Base-by-base conservation (phyloP, 2,797 vertebrate species). In the Alcedo atthis region DNA sequence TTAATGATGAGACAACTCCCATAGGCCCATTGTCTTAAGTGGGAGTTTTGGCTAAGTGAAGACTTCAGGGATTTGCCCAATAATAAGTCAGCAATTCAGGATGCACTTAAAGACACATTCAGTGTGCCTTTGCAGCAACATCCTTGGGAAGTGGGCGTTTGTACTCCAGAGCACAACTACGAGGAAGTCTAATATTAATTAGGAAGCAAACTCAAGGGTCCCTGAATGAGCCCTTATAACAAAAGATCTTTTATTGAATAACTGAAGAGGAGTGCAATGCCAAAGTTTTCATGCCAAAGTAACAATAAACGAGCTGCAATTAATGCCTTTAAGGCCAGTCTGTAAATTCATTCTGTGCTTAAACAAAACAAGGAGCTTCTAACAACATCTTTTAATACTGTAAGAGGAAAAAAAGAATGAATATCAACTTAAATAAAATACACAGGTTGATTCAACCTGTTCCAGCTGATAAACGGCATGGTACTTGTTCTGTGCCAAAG, bases 401-500 rank as follows among this genome's bases (percentile, higher is more conserved):
- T 33, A 49, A 53, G n/a, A 51, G 35, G 43, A n/a, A 61, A 22
- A 43, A 59, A 68, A 57, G 26, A 53, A 51, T 12, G 10, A 32
- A 30, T 40, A 37, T 62, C 53, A 76, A 76, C 74, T 73, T 71
- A 82, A 87, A 94, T 81, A 80, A 68, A 91, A 95, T 90, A 85
- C 90, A 81, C 88, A 96, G 94, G 96, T 97, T 90, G 90, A 88
- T 70, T 93, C 84, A 83, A 96, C 94, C 93, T 93, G 93, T 90
- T 95, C 91, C 84, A 80, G 82, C 93, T 85, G 94, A 96, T 90
- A 94, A 96, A 97, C 54, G 81, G 93, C 78, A 0, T 62, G 95
- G 94, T 78, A 81, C 81, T 94, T 81, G 91, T 79, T 95, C 84
- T 62, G 51, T 95, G 93, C 95, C 96, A 93, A 91, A 95, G 93